phyloP scores from a whole-genome alignment of 2,888 invertebrate species.

The Brenthis daphne region DNA sequence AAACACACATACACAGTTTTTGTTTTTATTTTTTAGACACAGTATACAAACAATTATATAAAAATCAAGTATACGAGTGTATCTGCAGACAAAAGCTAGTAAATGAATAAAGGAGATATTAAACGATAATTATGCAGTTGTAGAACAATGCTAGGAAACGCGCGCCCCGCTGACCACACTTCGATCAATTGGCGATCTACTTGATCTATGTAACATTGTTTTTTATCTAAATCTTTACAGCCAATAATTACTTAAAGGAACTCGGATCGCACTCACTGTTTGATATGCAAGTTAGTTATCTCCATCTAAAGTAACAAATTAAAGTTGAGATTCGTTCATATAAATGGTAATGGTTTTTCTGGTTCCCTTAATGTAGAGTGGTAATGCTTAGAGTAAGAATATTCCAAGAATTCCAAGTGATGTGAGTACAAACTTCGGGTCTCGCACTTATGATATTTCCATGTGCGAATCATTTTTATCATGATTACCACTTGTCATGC shows the following conservation, averaged over 20 bases:
- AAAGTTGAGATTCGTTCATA: not conserved
- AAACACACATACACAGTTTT: too few species aligned
- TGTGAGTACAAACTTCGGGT: too few species aligned
- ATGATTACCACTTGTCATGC: too few species aligned
- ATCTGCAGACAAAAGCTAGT: not conserved
- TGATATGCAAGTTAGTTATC: not conserved
- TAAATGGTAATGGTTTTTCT: too few species aligned
- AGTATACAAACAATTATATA: too few species aligned
- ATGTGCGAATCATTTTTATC: too few species aligned
- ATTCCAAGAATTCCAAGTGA: too few species aligned
- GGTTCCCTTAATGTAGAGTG: too few species aligned
- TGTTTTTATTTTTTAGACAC: too few species aligned
- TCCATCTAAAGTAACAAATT: not conserved
- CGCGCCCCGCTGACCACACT: slow-evolving; percentile 45
- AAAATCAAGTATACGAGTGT: too few species aligned
- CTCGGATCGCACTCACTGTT: not conserved
- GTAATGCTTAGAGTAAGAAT: too few species aligned
- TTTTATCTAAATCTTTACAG: slow-evolving; percentile 36
- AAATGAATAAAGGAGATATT: slow-evolving; percentile 6
- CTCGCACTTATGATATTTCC: too few species aligned
- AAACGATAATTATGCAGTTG: slow-evolving; percentile 31
- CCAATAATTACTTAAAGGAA: slow-evolving; percentile 33
- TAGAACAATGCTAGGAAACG: slow-evolving; percentile 50
- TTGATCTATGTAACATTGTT: slow-evolving; percentile 43
- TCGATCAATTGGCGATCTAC: slow-evolving; percentile 46